Percentiles rank a stretch among this genome's conserved stretches.
These are phyloP conservation scores for Hirudinaria manillensis DNA, from an alignment of 2,888 invertebrate species.

Conservation along the genomic window DNA sequence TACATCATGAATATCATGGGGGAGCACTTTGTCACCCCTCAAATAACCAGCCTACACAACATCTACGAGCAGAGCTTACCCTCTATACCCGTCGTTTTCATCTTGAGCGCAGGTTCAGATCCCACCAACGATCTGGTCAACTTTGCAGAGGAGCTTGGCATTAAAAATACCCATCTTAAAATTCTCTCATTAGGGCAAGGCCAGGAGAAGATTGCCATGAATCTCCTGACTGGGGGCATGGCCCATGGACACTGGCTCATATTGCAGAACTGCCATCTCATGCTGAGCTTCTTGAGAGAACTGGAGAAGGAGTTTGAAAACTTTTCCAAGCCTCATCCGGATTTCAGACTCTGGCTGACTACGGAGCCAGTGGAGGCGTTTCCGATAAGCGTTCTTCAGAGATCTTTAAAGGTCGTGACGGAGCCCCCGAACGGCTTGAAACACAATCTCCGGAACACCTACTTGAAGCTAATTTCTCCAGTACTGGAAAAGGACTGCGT, in stretches of 20 bases:
- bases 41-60: conserved; percentile 73
- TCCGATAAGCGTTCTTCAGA: conserved; percentile 80
- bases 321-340: conserved; percentile 75
- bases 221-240: conserved; percentile 53
- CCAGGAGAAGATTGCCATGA: conserved; percentile 62
- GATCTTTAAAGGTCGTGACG: conserved; percentile 81
- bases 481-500: conserved; percentile 68
- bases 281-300: conserved; percentile 71
- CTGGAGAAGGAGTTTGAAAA: conserved; percentile 77
- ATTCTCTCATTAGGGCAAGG: conserved; percentile 56
- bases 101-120: conserved; percentile 56
- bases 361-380: conserved; percentile 80
- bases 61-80: conserved; percentile 78
- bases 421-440: conserved; percentile 87
- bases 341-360: conserved; percentile 88
- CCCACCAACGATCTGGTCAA: conserved; percentile 55
- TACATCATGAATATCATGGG: conserved; percentile 65
- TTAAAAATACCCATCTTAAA: conserved; percentile 54
- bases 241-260: conserved; percentile 77
- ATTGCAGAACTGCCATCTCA: conserved; percentile 83
- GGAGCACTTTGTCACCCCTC: conserved; percentile 80
- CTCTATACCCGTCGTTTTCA: conserved; percentile 59
- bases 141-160: conserved; percentile 54
- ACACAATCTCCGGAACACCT: conserved; percentile 78
- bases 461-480: conserved; percentile 76